Base-by-base conservation (phyloP, 2,888 invertebrate species). In the Drosophila stalkeri region DNA sequence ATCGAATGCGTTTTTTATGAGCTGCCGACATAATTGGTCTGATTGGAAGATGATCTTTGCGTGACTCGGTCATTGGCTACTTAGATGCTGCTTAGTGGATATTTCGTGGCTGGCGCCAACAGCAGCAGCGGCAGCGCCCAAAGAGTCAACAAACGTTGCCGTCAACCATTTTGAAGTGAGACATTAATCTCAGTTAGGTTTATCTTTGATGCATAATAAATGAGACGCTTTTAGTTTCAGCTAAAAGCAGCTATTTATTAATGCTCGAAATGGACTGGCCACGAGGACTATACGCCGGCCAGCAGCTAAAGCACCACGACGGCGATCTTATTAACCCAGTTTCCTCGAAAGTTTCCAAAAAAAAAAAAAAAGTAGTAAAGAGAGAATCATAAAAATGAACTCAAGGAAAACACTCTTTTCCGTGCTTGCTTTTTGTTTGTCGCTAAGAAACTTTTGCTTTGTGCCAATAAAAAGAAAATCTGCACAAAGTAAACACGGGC, bases 181-280 rank as follows among this genome's bases (percentile, higher is more conserved):
- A 90, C 86, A 86, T 90, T 86, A 86, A 86, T 86, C 90, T 90
- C 90, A 86, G 86, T 86, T 86, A 85, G 81, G 84, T 86, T 86
- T 86, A 86, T 86, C 86, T 86, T 87, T 90, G 86, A 88, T 90
- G 89, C 86, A 86, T 90, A 88, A 86, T 77, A 86, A 90, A 86
- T 88, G 90, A 81, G 80, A 52, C 72, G 71, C 88, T 79, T 86
- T 84, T 79, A 73, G 73, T 64, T 69, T 66, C 64, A 65, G 37
- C 83, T 88, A 90, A 90, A 86, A 90, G 86, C 90, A 80, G 86
- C 89, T 76, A 90, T 86, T 86, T 88, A 89, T 85, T 85, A 89
- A 77, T 70, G 75, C 69, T 64, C 72, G 61, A 66, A 77, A 70
- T 65, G 71, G 72, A 52, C 61, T 55, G 64, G 72, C 77, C 80